Conservation (phyloP, 2,113 vertebrate species). For the Mormoops blainvillei region DNA sequence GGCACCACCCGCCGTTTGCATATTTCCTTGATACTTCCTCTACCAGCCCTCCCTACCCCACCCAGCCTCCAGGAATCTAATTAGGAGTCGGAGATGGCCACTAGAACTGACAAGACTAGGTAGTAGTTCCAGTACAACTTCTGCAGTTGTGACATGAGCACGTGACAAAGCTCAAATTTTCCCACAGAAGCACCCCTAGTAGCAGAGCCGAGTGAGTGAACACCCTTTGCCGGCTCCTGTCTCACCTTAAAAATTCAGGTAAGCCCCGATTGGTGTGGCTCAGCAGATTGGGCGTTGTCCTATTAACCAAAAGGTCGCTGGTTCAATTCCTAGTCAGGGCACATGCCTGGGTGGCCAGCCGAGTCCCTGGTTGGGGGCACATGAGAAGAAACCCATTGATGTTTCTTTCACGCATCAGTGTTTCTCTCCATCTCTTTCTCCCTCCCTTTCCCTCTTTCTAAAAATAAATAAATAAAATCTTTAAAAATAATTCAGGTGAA, state of each 20-base stretch:
- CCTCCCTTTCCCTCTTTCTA: too few relatives aligned
- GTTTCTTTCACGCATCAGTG: too few relatives aligned
- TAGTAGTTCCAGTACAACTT: neutral
- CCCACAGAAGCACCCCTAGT: neutral
- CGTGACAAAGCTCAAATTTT: neutral
- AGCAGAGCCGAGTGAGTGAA: neutral
- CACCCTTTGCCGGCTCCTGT: neutral
- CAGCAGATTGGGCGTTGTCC: too few relatives aligned
- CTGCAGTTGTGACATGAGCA: neutral
- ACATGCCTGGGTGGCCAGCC: too few relatives aligned
- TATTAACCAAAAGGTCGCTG: too few relatives aligned
- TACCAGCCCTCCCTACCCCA: neutral
- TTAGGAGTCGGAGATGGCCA: neutral
- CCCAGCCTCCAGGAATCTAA: neutral
- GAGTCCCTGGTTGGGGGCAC: too few relatives aligned
- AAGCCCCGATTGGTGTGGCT: too few relatives aligned
- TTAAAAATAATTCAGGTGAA: neutral
- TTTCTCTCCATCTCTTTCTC: too few relatives aligned
- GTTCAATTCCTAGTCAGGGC: too few relatives aligned
- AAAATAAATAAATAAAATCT: too few relatives aligned
- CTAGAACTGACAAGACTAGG: neutral
- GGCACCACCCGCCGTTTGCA: neutral
- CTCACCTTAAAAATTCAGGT: neutral
- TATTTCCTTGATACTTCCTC: neutral
- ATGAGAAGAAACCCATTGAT: too few relatives aligned